These are phyloP conservation scores for Vanessa cardui DNA, from an alignment of 2,888 invertebrate species.

Conservation along the genomic window DNA sequence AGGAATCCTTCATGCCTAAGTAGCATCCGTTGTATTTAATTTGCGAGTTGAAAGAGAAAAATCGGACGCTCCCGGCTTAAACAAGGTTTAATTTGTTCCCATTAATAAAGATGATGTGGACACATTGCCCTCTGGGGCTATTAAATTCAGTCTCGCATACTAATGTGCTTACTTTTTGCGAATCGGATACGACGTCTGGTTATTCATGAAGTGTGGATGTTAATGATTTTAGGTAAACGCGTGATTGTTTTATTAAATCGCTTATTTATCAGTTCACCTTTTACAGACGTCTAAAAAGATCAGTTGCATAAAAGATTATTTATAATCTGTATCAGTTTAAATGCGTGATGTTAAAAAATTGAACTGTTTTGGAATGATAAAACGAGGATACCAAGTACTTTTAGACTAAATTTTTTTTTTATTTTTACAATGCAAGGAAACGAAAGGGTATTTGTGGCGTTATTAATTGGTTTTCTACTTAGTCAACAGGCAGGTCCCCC, in stretches of 20 bases:
- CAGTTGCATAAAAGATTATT: too few species aligned
- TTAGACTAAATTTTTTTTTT: too few species aligned
- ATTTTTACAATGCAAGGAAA: too few species aligned
- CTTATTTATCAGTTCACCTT: neutral
- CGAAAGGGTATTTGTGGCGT: too few species aligned
- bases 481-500: too few species aligned
- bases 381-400: too few species aligned
- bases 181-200: constrained; percentile 39
- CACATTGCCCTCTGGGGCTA: constrained; percentile 55
- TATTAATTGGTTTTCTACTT: too few species aligned
- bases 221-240: constrained; percentile 36
- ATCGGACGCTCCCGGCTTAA: constrained; percentile 57
- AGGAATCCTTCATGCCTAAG: constrained; percentile 52
- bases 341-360: too few species aligned
- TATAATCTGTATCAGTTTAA: too few species aligned
- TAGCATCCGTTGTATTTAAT: constrained; percentile 75
- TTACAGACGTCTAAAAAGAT: neutral
- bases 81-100: constrained; percentile 73
- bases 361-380: too few species aligned
- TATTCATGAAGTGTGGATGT: constrained; percentile 44
- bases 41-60: constrained; percentile 71
- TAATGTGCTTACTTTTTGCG: constrained; percentile 46
- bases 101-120: constrained; percentile 76
- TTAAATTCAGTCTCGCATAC: constrained; percentile 48
- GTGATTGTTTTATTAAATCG: constrained; percentile 28